phyloP scores from a whole-genome alignment of 2,888 invertebrate species.

The Laspeyria flexula region DNA sequence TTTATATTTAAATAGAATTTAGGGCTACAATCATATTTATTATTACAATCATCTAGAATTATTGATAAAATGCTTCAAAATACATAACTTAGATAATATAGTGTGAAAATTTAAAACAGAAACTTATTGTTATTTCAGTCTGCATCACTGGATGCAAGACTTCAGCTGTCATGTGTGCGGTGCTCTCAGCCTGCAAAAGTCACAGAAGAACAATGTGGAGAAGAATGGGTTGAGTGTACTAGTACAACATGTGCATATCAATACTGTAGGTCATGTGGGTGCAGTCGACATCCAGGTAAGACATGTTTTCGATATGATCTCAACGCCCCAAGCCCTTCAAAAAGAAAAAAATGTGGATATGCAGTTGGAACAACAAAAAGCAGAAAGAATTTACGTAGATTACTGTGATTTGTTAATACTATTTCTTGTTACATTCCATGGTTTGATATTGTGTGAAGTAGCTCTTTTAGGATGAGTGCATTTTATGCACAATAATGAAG shows the following conservation, averaged over 20 bases:
- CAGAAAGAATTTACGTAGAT: slow-evolving; percentile 74
- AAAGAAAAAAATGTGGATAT: slow-evolving; percentile 71
- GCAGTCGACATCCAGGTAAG: slow-evolving; percentile 73
- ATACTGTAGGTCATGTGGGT: slow-evolving; percentile 82
- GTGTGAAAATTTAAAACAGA: no score
- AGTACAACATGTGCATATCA: slow-evolving; percentile 78
- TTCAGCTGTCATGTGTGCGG: slow-evolving; percentile 72
- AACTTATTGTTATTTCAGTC: slow-evolving; percentile 59
- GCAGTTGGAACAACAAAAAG: slow-evolving; percentile 75
- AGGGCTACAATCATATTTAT: no score
- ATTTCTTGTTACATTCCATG: slow-evolving; percentile 67
- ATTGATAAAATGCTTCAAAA: no score
- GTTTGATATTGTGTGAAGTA: slow-evolving; percentile 50
- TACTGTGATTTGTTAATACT: slow-evolving; percentile 57
- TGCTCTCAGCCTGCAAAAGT: slow-evolving; percentile 79
- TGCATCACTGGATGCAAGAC: slow-evolving; percentile 69
- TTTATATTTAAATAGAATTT: no score
- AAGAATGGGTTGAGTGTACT: slow-evolving; percentile 85
- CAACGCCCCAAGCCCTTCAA: slow-evolving; percentile 81
- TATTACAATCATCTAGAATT: no score
- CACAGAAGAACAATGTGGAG: slow-evolving; percentile 71
- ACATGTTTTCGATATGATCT: slow-evolving; percentile 74
- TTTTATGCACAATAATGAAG: slow-evolving; percentile 35
- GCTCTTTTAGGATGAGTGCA: slow-evolving; percentile 37
- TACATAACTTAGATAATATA: no score